phyloP scores from a whole-genome alignment of 2,888 invertebrate species.

The Leptodirus hochenwartii region DNA sequence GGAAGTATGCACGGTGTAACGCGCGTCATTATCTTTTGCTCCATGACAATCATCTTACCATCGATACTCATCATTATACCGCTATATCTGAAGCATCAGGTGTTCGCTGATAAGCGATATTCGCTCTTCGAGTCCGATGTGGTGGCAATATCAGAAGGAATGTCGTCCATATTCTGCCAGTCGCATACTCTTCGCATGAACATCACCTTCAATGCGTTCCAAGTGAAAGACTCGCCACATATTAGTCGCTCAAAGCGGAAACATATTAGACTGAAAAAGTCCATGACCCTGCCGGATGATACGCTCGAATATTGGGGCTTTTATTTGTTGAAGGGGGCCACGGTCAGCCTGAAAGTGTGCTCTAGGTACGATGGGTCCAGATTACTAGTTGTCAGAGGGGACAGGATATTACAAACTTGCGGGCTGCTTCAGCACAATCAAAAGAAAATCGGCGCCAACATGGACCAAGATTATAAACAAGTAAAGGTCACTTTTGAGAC shows the following conservation, averaged over 20 bases:
- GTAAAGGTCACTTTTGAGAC: constrained; percentile 36
- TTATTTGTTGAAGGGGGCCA: constrained; percentile 60
- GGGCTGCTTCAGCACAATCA: constrained; percentile 53
- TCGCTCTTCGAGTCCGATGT: constrained; percentile 72
- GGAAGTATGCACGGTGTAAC: constrained; percentile 64
- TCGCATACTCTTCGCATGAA: constrained; percentile 64
- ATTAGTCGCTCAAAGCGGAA: constrained; percentile 47
- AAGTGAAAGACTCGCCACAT: constrained; percentile 35
- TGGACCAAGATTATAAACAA: constrained; percentile 34
- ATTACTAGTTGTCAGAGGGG: constrained; percentile 65
- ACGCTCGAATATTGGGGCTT: constrained; percentile 82
- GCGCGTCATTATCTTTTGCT: constrained; percentile 59
- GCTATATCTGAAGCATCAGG: constrained; percentile 54
- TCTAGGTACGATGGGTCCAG: constrained; percentile 63
- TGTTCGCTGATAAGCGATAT: constrained; percentile 60
- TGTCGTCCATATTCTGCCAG: constrained; percentile 68
- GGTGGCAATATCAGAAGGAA: constrained; percentile 62
- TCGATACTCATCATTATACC: constrained; percentile 57
- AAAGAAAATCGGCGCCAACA: constrained; percentile 40
- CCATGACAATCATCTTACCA: constrained; percentile 57
- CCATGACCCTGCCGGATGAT: constrained; percentile 67
- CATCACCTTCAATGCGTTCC: constrained; percentile 33
- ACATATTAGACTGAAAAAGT: constrained; percentile 61
- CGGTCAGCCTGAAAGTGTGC: constrained; percentile 59
- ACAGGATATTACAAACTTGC: constrained; percentile 57